Conservation (phyloP, 2,797 vertebrate species). For the Trachops cirrhosus region DNA sequence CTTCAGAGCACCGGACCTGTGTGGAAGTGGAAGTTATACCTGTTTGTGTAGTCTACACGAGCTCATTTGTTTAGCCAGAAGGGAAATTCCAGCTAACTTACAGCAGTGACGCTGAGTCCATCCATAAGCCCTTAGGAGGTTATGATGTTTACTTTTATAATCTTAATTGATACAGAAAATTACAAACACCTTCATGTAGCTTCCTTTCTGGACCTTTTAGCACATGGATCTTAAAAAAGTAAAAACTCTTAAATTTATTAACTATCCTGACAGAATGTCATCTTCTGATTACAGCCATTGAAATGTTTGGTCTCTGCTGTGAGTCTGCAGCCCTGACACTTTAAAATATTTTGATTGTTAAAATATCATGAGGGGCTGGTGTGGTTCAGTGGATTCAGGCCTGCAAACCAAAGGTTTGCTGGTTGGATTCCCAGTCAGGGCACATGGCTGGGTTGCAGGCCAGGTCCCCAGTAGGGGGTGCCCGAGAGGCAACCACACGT, state of each 20-base stretch:
- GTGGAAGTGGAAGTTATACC: not conserved
- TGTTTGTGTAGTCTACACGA: not conserved
- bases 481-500: too few species aligned
- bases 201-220: not conserved
- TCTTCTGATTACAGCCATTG: slow-evolving; percentile 1
- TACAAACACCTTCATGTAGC: not conserved
- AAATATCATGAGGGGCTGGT: not conserved
- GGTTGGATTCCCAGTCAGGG: too few species aligned
- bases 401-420: too few species aligned
- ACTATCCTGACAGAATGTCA: not conserved
- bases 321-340: not conserved
- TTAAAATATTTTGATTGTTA: slow-evolving; percentile 38
- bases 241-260: not conserved
- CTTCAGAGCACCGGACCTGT: not conserved
- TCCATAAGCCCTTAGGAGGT: not conserved
- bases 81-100: not conserved
- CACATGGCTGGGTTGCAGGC: too few species aligned
- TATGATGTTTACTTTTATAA: slow-evolving; percentile 7
- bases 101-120: not conserved
- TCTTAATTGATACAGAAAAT: not conserved
- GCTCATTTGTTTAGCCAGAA: not conserved
- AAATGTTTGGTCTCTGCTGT: slow-evolving; percentile 11
- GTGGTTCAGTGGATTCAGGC: too few species aligned
- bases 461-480: too few species aligned
- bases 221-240: not conserved